phyloP scores from a whole-genome alignment of 2,888 invertebrate genomes.

The Linnaemya vulpina region DNA sequence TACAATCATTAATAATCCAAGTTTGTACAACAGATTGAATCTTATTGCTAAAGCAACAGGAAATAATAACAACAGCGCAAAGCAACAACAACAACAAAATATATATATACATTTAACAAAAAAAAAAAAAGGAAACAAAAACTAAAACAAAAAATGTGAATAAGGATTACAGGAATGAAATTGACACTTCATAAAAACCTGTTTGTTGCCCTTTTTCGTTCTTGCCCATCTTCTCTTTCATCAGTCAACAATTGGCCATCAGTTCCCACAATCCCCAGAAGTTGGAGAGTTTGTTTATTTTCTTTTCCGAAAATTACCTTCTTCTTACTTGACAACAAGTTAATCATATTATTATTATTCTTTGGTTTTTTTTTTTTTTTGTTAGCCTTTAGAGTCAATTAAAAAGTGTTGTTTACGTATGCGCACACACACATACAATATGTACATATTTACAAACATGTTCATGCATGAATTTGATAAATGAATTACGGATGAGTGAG shows the following conservation, averaged over 20 bases:
- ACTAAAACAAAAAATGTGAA: not conserved
- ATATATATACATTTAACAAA: not conserved
- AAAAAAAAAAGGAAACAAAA: slow-evolving; percentile 31
- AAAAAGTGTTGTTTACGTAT: not conserved
- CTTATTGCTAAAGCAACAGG: slow-evolving; percentile 71
- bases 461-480: slow-evolving; percentile 22
- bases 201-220: slow-evolving; percentile 18
- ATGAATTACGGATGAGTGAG: slow-evolving; percentile 18
- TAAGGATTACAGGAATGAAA: slow-evolving; percentile 56
- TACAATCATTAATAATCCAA: slow-evolving; percentile 72
- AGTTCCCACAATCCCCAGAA: slow-evolving; percentile 18
- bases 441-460: slow-evolving; percentile 25
- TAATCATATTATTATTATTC: slow-evolving; percentile 40
- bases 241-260: slow-evolving; percentile 11
- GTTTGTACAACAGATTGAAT: slow-evolving; percentile 71
- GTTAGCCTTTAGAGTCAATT: not conserved
- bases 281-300: not conserved
- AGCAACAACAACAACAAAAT: not conserved
- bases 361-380: not conserved
- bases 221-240: slow-evolving; percentile 23
- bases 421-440: too few relatives aligned
- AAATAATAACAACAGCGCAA: slow-evolving; percentile 52
- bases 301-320: not conserved
- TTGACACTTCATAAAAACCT: slow-evolving; percentile 68
- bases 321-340: slow-evolving; percentile 26